Evolutionary conservation across 2,888 invertebrate species (phyloP).

Genomic region (Apotomis betuletana): DNA sequence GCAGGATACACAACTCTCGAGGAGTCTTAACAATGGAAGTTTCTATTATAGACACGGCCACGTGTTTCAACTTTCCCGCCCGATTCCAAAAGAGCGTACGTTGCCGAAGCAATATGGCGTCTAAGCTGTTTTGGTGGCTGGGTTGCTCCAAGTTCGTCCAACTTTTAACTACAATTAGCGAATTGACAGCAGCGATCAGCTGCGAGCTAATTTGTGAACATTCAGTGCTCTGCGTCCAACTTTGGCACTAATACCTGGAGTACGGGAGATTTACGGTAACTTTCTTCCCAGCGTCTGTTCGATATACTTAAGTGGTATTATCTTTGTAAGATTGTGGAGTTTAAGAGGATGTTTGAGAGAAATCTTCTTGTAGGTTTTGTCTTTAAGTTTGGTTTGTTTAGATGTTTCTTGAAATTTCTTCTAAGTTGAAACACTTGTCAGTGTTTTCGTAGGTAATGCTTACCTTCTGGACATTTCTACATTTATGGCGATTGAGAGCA

Average conservation of each 20-base stretch:
- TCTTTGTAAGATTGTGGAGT: not conserved
- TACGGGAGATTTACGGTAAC: not conserved
- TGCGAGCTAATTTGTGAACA: slow-evolving; percentile 23
- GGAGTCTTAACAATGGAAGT: not conserved
- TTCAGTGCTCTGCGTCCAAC: slow-evolving; percentile 3
- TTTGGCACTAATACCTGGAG: not conserved
- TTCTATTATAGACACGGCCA: not conserved
- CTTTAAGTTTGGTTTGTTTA: not conserved
- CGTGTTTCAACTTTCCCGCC: not conserved
- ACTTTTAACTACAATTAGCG: slow-evolving; percentile 31
- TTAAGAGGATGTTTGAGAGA: not conserved
- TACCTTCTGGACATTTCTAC: too few relatives aligned
- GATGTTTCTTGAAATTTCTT: too few relatives aligned
- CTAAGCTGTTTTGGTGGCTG: not conserved
- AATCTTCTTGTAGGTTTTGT: not conserved
- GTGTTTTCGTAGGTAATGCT: too few relatives aligned
- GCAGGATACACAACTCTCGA: not conserved
- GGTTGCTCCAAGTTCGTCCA: slow-evolving; percentile 9
- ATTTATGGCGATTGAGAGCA: too few relatives aligned
- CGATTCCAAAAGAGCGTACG: not conserved
- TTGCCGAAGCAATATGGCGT: not conserved
- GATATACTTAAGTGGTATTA: not conserved
- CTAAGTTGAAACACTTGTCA: too few relatives aligned
- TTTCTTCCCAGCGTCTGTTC: not conserved
- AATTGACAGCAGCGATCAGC: slow-evolving; percentile 14